Conservation (phyloP, 1,140 invertebrate species). For the Ceratina australensis region DNA sequence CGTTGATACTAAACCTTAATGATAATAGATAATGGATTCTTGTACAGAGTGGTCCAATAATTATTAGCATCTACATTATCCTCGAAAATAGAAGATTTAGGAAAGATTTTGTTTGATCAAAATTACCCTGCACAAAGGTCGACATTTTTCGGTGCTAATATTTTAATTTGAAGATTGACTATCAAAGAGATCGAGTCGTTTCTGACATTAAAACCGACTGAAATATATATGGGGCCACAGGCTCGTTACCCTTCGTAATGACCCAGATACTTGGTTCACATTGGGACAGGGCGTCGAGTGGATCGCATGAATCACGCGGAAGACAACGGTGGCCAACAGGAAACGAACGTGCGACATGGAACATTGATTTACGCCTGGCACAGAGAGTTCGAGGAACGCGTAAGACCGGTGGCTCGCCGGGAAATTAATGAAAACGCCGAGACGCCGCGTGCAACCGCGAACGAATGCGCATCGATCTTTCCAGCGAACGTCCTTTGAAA, state of each 20-base stretch:
- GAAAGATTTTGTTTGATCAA: no score
- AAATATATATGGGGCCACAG: background rate
- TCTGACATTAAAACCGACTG: background rate
- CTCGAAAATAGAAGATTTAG: no score
- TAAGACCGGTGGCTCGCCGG: background rate
- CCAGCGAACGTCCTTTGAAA: no score
- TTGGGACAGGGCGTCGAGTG: background rate
- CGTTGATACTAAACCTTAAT: no score
- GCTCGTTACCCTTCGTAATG: slow-evolving; percentile 14
- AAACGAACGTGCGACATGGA: slow-evolving; percentile 15
- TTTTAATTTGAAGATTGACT: background rate
- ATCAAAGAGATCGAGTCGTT: background rate
- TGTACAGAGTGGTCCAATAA: no score
- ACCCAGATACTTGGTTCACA: slow-evolving; percentile 17
- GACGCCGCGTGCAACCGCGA: background rate
- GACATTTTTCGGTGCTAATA: background rate
- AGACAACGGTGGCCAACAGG: slow-evolving; percentile 9
- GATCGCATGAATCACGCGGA: slow-evolving; percentile 20
- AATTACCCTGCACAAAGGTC: no score
- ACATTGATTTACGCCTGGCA: slow-evolving; percentile 9
- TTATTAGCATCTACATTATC: no score
- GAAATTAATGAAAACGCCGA: slow-evolving; percentile 15
- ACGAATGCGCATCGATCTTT: no score
- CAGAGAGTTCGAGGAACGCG: background rate
- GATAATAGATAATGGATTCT: no score